Conservation (phyloP, 1,140 invertebrate genomes). For the Brachionus rubens region DNA sequence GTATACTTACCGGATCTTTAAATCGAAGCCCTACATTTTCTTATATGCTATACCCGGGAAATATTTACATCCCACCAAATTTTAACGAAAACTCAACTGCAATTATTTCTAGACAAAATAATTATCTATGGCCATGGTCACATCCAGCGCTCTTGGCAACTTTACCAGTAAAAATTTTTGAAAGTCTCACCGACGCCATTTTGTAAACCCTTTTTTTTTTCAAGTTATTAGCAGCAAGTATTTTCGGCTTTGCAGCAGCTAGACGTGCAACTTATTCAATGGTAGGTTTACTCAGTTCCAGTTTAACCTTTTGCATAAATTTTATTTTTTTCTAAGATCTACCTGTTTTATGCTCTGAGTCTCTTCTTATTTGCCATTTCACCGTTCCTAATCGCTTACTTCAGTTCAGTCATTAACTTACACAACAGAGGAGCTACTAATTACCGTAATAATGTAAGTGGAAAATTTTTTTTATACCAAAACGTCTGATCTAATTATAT, state of each 20-base stretch:
- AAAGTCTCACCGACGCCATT: neutral
- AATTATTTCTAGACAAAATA: slow-evolving; percentile 15
- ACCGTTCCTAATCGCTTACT: slow-evolving; percentile 15
- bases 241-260: neutral
- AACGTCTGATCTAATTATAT: too few species aligned
- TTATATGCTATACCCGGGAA: slow-evolving; percentile 31
- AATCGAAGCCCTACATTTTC: neutral
- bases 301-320: too few species aligned
- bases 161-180: neutral
- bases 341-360: slow-evolving; percentile 22
- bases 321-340: slow-evolving; percentile 6
- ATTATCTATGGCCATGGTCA: slow-evolving; percentile 39
- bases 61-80: slow-evolving; percentile 29
- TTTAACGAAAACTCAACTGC: neutral
- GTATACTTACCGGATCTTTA: neutral
- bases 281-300: neutral
- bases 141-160: neutral
- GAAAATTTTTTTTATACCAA: too few species aligned
- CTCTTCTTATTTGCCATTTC: neutral
- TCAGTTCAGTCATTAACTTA: neutral
- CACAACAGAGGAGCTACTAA: slow-evolving; percentile 17
- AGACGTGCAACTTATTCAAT: slow-evolving; percentile 23
- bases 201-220: neutral
- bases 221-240: slow-evolving; percentile 17
- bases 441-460: neutral